Evolutionary conservation across 2,113 vertebrate genomes (phyloP).

Genomic region (Tretioscincus oriximinensis): DNA sequence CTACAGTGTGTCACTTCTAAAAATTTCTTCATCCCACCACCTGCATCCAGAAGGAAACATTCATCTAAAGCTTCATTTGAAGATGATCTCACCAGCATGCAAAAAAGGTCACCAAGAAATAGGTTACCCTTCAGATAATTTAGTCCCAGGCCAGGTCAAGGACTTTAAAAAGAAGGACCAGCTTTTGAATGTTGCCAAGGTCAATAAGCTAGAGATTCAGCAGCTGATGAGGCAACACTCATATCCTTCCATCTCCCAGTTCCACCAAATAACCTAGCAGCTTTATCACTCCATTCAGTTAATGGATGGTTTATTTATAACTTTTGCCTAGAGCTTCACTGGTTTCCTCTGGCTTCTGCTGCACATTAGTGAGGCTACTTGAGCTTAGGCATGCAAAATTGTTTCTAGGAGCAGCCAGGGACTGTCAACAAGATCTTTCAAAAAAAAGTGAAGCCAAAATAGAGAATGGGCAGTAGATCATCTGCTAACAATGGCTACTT

Average conservation of each 20-base stretch:
- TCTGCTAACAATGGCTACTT: too few relatives aligned
- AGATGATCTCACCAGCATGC: neutral
- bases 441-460: neutral
- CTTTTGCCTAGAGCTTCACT: neutral
- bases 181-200: neutral
- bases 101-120: neutral
- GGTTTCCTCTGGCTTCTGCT: neutral
- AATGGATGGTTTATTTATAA: too few relatives aligned
- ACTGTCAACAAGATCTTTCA: neutral
- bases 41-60: neutral
- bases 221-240: neutral
- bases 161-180: neutral
- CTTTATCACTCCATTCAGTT: neutral
- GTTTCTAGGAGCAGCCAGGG: neutral
- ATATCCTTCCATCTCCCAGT: neutral
- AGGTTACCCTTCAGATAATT: neutral
- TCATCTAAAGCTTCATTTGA: too few relatives aligned
- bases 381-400: neutral
- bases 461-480: neutral
- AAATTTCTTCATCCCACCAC: neutral
- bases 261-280: neutral
- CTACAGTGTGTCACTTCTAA: neutral
- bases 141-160: neutral
- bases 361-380: neutral
- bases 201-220: neutral